Percentiles rank a stretch among this genome's conserved stretches.
phyloP scores from a whole-genome alignment of 2,797 vertebrate species.

The Sparus aurata region DNA sequence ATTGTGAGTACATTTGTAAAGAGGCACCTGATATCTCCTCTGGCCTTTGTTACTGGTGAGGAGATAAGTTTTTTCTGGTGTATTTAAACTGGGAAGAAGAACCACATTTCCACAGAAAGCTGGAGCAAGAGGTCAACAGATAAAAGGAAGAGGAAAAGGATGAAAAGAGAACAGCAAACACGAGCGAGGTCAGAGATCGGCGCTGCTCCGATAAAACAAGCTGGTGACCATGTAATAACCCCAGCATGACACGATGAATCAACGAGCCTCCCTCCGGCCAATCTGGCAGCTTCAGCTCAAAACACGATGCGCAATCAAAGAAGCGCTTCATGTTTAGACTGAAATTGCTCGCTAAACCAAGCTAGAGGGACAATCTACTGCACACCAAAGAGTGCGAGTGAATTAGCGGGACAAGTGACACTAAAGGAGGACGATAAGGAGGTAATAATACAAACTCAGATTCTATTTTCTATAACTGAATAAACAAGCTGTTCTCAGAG shows the following conservation, averaged over 20 bases:
- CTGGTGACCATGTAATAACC: constrained; percentile 36
- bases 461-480: no score
- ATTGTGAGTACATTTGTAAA: constrained; percentile 67
- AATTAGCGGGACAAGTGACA: constrained; percentile 22
- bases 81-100: constrained; percentile 47
- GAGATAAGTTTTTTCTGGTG: constrained; percentile 66
- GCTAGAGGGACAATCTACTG: neutral
- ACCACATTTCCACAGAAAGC: constrained; percentile 48
- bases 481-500: no score
- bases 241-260: constrained; percentile 34
- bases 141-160: constrained; percentile 13
- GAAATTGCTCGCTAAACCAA: neutral
- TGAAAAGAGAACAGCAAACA: constrained; percentile 31
- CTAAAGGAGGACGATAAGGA: neutral
- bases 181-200: constrained; percentile 47
- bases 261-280: constrained; percentile 26
- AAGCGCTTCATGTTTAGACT: neutral
- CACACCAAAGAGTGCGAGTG: neutral
- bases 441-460: no score
- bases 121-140: constrained; percentile 13
- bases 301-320: constrained; percentile 10
- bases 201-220: constrained; percentile 26
- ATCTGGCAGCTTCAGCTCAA: constrained; percentile 29
- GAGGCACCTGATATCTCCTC: constrained; percentile 67
- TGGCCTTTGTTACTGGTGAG: constrained; percentile 63